phyloP scores from a whole-genome alignment of 1,140 invertebrate genomes.

The Sycobia sp. region DNA sequence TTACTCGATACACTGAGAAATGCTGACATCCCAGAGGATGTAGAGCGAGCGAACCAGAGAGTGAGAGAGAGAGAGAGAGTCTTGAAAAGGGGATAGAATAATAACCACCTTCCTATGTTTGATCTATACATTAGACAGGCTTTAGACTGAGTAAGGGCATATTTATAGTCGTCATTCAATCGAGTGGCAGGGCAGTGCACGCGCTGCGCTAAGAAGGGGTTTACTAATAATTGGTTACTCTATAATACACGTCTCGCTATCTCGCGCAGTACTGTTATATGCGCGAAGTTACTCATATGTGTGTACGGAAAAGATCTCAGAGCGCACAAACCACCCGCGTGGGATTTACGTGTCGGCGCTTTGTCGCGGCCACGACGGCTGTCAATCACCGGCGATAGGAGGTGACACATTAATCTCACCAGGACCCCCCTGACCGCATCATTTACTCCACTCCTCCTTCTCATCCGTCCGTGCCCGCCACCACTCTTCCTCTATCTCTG shows the following conservation, averaged over 20 bases:
- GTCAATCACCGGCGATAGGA: slow-evolving; percentile 59
- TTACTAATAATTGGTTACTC: slow-evolving; percentile 31
- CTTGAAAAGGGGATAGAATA: too few species aligned
- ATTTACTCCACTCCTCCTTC: slow-evolving; percentile 37
- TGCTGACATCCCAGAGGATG: neutral
- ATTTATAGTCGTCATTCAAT: too few species aligned
- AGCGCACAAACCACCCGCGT: slow-evolving; percentile 34
- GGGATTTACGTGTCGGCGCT: slow-evolving; percentile 55
- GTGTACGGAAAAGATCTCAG: slow-evolving; percentile 13
- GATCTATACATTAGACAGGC: too few species aligned
- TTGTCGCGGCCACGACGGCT: slow-evolving; percentile 58
- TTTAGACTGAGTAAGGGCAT: too few species aligned
- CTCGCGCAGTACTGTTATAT: too few species aligned
- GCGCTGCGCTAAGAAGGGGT: neutral
- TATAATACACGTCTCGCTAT: slow-evolving; percentile 9
- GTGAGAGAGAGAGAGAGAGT: slow-evolving; percentile 2
- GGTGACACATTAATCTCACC: slow-evolving; percentile 60
- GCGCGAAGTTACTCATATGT: too few species aligned
- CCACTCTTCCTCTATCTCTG: too few species aligned
- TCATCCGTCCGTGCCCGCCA: too few species aligned
- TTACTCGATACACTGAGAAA: too few species aligned
- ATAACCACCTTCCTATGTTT: too few species aligned
- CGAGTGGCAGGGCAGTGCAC: too few species aligned
- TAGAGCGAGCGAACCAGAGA: neutral
- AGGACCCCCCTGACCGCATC: slow-evolving; percentile 51